These are phyloP conservation scores for Penaeus japonicus DNA, from an alignment of 1,140 invertebrate species.

Conservation along the genomic window DNA sequence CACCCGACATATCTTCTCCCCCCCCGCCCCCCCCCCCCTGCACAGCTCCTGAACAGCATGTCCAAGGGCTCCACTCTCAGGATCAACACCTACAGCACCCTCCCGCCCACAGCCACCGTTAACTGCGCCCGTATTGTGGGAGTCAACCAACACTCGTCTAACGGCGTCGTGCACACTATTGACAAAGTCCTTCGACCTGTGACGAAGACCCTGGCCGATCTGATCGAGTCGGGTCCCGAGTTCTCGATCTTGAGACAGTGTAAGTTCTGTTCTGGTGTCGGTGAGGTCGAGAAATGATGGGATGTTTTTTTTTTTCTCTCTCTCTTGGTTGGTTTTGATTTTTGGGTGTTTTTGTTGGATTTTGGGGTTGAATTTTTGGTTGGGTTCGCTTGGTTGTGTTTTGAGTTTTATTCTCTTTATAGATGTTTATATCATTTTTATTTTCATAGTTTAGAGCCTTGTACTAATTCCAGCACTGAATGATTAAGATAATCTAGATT, in stretches of 20 bases:
- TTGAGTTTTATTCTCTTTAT: no score
- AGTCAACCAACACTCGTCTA: conserved; percentile 66
- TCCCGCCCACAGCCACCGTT: conserved; percentile 65
- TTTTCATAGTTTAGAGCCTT: no score
- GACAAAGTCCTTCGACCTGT: conserved; percentile 67
- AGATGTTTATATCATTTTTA: no score
- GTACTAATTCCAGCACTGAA: no score
- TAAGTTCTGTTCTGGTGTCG: conserved; percentile 24
- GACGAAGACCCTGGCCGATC: conserved; percentile 65
- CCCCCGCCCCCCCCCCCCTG: neutral
- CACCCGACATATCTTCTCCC: neutral
- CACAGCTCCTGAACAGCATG: conserved; percentile 65
- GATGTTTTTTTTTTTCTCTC: conserved; percentile 20
- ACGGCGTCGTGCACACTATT: conserved; percentile 70
- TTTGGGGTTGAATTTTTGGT: no score
- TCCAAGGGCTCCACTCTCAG: conserved; percentile 68
- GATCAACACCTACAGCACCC: conserved; percentile 71
- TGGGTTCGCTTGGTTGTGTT: no score
- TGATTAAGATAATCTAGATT: no score
- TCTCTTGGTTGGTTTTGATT: conserved; percentile 60
- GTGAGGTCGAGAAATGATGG: neutral
- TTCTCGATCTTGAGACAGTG: conserved; percentile 66
- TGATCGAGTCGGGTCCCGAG: conserved; percentile 66
- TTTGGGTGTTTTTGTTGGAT: no score
- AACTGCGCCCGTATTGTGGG: conserved; percentile 67